phyloP scores from a whole-genome alignment of 2,113 vertebrate species.

The Emydocephalus ijimae region DNA sequence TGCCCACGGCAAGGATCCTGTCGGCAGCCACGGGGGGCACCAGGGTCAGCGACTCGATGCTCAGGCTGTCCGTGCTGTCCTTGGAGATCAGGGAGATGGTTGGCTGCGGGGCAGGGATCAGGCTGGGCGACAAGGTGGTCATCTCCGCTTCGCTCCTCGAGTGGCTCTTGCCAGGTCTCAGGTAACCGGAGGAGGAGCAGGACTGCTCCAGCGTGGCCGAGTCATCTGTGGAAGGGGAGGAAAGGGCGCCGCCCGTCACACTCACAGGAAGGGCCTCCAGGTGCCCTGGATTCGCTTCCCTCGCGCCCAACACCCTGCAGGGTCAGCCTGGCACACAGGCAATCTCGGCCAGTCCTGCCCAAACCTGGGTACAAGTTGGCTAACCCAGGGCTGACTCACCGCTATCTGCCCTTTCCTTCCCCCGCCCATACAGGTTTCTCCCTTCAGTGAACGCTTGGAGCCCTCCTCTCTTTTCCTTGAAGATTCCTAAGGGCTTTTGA shows the following conservation, averaged over 20 bases:
- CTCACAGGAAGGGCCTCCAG: neutral
- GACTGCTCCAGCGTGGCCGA: slow-evolving; percentile 70
- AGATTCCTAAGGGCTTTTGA: neutral
- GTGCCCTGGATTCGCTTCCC: neutral
- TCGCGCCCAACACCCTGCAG: neutral
- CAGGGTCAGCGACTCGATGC: slow-evolving; percentile 89
- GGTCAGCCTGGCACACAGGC: neutral
- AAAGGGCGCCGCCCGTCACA: slow-evolving; percentile 10
- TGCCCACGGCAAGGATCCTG: slow-evolving; percentile 72
- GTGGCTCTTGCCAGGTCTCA: slow-evolving; percentile 56
- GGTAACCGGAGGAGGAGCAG: slow-evolving; percentile 57
- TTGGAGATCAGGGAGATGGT: slow-evolving; percentile 90
- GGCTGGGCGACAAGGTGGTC: slow-evolving; percentile 84
- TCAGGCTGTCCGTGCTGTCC: slow-evolving; percentile 76
- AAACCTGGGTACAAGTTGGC: neutral
- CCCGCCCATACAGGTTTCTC: neutral
- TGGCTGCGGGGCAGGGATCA: slow-evolving; percentile 90
- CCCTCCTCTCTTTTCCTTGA: neutral
- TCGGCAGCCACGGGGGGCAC: slow-evolving; percentile 83
- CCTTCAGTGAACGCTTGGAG: neutral
- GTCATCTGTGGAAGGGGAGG: slow-evolving; percentile 72
- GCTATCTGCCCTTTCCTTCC: neutral
- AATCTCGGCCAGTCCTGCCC: neutral
- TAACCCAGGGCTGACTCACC: neutral
- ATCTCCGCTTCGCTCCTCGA: slow-evolving; percentile 59